phyloP scores from a whole-genome alignment of 2,113 vertebrate species.

The Cyanoderma ruficeps region DNA sequence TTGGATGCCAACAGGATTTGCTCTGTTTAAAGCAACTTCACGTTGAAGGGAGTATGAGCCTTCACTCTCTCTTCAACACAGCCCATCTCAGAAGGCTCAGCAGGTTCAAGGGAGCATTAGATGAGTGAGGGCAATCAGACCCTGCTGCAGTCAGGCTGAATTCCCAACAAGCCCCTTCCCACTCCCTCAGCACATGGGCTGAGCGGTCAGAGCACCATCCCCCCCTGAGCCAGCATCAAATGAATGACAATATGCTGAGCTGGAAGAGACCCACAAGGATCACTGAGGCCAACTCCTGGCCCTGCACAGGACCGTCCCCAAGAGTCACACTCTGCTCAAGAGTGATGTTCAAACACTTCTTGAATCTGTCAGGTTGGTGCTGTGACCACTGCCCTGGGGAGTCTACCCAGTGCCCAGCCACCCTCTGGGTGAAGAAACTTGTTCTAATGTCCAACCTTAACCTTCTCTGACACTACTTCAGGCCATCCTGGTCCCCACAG shows the following conservation, averaged over 20 bases:
- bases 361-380: not conserved
- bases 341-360: rapidly evolving
- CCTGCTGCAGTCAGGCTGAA: not conserved
- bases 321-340: rapidly evolving
- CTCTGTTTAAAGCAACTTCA: not conserved
- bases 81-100: not conserved
- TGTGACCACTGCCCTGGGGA: not conserved
- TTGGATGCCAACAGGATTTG: not conserved
- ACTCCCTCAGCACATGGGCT: not conserved
- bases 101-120: not conserved
- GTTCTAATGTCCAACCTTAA: not conserved
- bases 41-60: not conserved
- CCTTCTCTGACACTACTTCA: not conserved
- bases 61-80: not conserved
- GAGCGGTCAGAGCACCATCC: not conserved
- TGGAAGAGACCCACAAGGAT: not conserved
- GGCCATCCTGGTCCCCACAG: not conserved
- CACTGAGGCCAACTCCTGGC: not conserved
- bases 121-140: not conserved
- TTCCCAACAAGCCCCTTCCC: not conserved
- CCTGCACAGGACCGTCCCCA: not conserved
- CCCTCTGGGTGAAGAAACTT: not conserved
- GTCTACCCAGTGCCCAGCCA: not conserved
- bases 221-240: not conserved
- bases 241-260: not conserved